These are phyloP conservation scores for Saguinus midas DNA, from an alignment of 2,113 vertebrate genomes.

Conservation along the genomic window DNA sequence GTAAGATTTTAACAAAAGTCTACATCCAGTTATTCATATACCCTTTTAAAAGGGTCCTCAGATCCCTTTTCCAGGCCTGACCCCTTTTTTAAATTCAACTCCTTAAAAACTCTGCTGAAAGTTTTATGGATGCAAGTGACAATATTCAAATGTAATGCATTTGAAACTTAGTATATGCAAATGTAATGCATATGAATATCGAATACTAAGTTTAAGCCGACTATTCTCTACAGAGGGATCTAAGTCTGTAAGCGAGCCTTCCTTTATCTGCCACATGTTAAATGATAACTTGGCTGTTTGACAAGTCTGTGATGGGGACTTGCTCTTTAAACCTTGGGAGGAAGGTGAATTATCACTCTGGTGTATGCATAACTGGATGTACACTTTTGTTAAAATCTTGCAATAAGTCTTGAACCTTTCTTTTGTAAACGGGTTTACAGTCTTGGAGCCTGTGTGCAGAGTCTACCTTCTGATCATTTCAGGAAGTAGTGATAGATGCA, in stretches of 20 bases:
- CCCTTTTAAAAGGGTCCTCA: not conserved
- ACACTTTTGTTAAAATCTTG: not conserved
- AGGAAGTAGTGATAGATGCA: not conserved
- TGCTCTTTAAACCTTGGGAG: not conserved
- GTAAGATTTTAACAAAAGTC: not conserved
- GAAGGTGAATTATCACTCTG: not conserved
- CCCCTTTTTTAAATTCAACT: not conserved
- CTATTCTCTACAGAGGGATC: not conserved
- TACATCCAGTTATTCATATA: not conserved
- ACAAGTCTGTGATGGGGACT: not conserved
- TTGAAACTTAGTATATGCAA: not conserved
- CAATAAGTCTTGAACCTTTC: not conserved
- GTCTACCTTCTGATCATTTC: not conserved
- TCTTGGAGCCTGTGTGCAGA: not conserved
- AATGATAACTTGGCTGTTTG: not conserved
- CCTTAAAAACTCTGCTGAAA: not conserved
- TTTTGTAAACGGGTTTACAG: not conserved
- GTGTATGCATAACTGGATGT: not conserved
- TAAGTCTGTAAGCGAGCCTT: not conserved
- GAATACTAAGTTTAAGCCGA: not conserved
- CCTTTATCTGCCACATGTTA: not conserved
- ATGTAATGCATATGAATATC: not conserved
- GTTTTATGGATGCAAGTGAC: not conserved
- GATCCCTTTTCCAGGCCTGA: not conserved
- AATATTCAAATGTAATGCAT: not conserved